Evolutionary conservation across 2,888 invertebrate species (phyloP).

Genomic region (Sialis lutaria): DNA sequence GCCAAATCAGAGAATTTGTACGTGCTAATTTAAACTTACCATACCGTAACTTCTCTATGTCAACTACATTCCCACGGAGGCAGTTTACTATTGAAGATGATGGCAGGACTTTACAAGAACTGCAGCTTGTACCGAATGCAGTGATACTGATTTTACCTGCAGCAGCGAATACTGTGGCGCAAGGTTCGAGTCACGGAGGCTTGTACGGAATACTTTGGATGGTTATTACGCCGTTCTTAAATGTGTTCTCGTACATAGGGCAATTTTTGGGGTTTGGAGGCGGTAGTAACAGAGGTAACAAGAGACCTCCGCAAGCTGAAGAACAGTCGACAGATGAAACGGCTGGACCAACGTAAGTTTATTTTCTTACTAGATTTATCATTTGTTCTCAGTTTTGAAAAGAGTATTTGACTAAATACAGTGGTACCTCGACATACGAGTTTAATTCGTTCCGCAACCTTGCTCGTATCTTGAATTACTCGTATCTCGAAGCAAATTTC

Average conservation of each 20-base stretch:
- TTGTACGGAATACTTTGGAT: slow-evolving; percentile 38
- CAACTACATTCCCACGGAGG: slow-evolving; percentile 59
- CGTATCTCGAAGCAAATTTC: too few relatives aligned
- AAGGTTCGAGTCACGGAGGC: slow-evolving; percentile 25
- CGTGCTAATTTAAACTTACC: slow-evolving; percentile 21
- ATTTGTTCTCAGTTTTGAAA: too few relatives aligned
- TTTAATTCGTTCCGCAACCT: too few relatives aligned
- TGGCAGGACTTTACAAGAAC: slow-evolving; percentile 36
- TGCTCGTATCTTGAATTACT: too few relatives aligned
- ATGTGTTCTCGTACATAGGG: slow-evolving; percentile 33
- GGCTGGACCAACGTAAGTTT: too few relatives aligned
- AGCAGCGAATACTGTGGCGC: slow-evolving; percentile 21
- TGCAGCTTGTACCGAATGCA: slow-evolving; percentile 58
- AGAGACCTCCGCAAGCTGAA: background rate
- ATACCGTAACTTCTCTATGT: slow-evolving; percentile 46
- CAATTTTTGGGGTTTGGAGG: slow-evolving; percentile 16
- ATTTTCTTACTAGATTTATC: too few relatives aligned
- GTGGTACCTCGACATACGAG: too few relatives aligned
- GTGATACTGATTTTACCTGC: slow-evolving; percentile 55
- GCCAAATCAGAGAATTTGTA: slow-evolving; percentile 29
- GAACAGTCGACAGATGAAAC: too few relatives aligned
- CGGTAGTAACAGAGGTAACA: slow-evolving; percentile 13
- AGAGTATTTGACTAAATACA: too few relatives aligned
- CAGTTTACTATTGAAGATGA: slow-evolving; percentile 40
- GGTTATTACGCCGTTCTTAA: slow-evolving; percentile 38